Base-by-base conservation (phyloP, 1,140 invertebrate species). In the Hydropsyche tenuis region DNA sequence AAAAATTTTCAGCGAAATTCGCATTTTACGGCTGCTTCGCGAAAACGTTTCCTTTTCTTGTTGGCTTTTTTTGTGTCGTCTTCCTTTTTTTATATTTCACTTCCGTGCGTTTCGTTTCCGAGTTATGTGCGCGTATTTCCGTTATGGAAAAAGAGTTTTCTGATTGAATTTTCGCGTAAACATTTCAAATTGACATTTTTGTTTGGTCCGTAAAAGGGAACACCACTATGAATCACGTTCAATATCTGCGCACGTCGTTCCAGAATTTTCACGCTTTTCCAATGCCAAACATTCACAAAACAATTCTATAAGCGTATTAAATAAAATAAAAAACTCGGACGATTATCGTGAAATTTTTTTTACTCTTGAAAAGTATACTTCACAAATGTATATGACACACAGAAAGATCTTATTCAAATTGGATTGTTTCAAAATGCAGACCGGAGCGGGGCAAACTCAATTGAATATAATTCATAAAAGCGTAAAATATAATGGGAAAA, bases 391-490 rank as follows among this genome's bases (percentile, higher is more conserved):
- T 9, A 9, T 37, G 30, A 23, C n/a, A 25, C 23, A 30, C 27
- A 25, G 63, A 65, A 65, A 65, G 30, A 65, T 65, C 63, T 45
- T 65, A 72, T 72, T 72, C 70, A 62, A 72, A 72, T 72, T 72
- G 70, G 56, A 72, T 72, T 72, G 70, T 72, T 63, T 43, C 51
- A 63, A 51, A 72, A 72, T 73, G 71, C 27, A 48, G 71, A 20
- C 63, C 43, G 63, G n/a, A 60, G 56, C 37, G 14, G 20, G 23
- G 62, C 25, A 76, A 73, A 73, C 75, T 73, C 71, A 65, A 76
- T 76, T 76, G 71, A 76, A 73, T 76, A 65, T 76, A 76, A 76
- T 73, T 76, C 75, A 76, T 76, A 76, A 75, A 76, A 60, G 75
- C 75, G 75, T 70, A 76, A 73, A 75, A 60, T 64, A 75, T 76